These are phyloP conservation scores for Trimorus sp. DNA, from an alignment of 2,888 invertebrate species.

Conservation along the genomic window DNA sequence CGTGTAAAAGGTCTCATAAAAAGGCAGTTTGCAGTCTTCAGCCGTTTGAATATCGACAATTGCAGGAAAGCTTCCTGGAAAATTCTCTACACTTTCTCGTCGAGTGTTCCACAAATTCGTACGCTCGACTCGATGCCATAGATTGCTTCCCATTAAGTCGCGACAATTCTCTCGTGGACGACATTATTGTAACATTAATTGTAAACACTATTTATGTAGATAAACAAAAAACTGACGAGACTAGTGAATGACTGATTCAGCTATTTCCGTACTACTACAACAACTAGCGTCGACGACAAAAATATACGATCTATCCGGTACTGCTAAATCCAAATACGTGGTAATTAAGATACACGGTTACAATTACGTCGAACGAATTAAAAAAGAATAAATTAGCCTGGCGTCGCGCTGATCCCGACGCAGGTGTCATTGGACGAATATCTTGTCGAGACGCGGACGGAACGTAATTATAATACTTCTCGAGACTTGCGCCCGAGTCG, in stretches of 20 bases:
- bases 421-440: slow-evolving; percentile 53
- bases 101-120: neutral
- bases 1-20: too few species aligned
- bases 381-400: slow-evolving; percentile 48
- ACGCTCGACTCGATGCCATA: slow-evolving; percentile 57
- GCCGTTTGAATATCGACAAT: too few species aligned
- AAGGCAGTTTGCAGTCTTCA: too few species aligned
- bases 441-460: slow-evolving; percentile 53
- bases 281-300: slow-evolving; percentile 66
- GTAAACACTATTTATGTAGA: slow-evolving; percentile 63
- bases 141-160: slow-evolving; percentile 48
- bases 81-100: too few species aligned
- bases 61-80: too few species aligned
- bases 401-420: slow-evolving; percentile 27
- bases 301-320: slow-evolving; percentile 54
- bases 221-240: slow-evolving; percentile 71
- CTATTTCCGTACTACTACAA: slow-evolving; percentile 73
- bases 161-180: slow-evolving; percentile 49
- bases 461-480: slow-evolving; percentile 51
- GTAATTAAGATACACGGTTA: neutral
- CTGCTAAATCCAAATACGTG: too few species aligned
- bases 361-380: slow-evolving; percentile 21
- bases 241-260: slow-evolving; percentile 81
- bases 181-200: slow-evolving; percentile 47
- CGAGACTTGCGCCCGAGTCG: slow-evolving; percentile 8